Evolutionary conservation across 1,140 invertebrate genomes (phyloP), one percentile per base, ranked within the genome.

Genomic region (Chrysoperla carnea): DNA sequence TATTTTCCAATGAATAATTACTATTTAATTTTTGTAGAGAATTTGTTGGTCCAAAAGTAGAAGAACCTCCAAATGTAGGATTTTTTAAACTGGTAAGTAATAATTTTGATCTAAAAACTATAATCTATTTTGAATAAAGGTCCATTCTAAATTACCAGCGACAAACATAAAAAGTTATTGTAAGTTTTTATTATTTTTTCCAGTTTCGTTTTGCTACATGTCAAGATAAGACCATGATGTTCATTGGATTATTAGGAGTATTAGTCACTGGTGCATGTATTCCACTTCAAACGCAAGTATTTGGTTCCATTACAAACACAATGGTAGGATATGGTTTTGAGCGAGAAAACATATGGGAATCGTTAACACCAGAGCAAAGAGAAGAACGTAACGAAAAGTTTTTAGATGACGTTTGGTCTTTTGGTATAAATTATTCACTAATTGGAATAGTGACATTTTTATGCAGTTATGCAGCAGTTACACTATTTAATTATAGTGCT

Each of bases 211-310:
- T 67, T 52, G 64, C 73, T 9, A 63, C 62, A 6, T 53, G 42
- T 17, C 56, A 44, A 36, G 75, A 80, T 56, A 67, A 68, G 50
- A 29, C 63, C 0, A 59, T 72, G 14, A 70, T 79, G 44, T 44
- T 49, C 5, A 47, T 76, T 9, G 76, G 72, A 8, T 48, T 70
- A 8, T 13, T 74, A 43, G 68, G 63, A 41, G 68, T 73, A 0
- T 49, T 71, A 1, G 52, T 69, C 33, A 69, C 72, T 15, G 76
- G 76, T 8, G 53, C 66, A 11, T 68, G 68, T 29, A 67, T 73
- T n/a, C 76, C 77, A 0, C 47, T 71, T 3, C 70, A 78, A 49
- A 75, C 75, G 35, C 57, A 74, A 8, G 61, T 79, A 8, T 76
- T 78, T 50, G 71, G 76, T 2, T 63, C 69, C 44, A 62, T 80